These are phyloP conservation scores for Muschampia plurimacula DNA, from an alignment of 2,888 invertebrate genomes.

Conservation along the genomic window DNA sequence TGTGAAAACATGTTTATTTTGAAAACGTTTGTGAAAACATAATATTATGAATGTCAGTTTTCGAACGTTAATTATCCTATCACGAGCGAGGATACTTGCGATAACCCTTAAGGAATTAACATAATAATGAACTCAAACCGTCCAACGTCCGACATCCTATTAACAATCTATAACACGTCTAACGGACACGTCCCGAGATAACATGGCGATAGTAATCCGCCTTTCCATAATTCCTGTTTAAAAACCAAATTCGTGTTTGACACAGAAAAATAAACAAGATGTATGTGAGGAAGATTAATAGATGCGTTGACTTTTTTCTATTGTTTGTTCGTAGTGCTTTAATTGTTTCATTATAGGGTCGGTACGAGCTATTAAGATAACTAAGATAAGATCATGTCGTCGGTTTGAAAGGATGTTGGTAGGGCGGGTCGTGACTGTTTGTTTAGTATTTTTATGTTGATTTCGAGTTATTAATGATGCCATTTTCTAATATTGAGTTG, in stretches of 20 bases:
- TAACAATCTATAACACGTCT: slow-evolving; percentile 52
- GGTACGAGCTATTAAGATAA: slow-evolving; percentile 65
- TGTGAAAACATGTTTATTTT: neutral
- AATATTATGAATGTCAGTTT: neutral
- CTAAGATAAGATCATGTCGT: slow-evolving; percentile 65
- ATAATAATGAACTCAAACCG: slow-evolving; percentile 35
- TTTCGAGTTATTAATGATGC: neutral
- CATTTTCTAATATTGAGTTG: too few relatives aligned
- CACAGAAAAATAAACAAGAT: slow-evolving; percentile 69
- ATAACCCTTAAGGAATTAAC: slow-evolving; percentile 24
- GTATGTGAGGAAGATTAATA: slow-evolving; percentile 74
- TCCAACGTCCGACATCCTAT: slow-evolving; percentile 44
- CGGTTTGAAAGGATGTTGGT: slow-evolving; percentile 30
- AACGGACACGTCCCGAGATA: slow-evolving; percentile 44
- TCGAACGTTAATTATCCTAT: slow-evolving; percentile 15
- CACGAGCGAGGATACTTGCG: slow-evolving; percentile 17
- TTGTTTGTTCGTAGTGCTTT: slow-evolving; percentile 63
- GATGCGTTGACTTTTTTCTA: slow-evolving; percentile 42
- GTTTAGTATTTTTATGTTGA: slow-evolving; percentile 10
- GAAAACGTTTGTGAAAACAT: neutral
- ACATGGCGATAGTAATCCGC: slow-evolving; percentile 36
- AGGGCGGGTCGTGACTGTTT: slow-evolving; percentile 15
- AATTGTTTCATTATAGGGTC: slow-evolving; percentile 73
- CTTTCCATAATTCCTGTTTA: slow-evolving; percentile 56
- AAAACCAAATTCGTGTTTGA: slow-evolving; percentile 70